phyloP scores from a whole-genome alignment of 2,888 invertebrate genomes.

The Himalopsyche anomala region DNA sequence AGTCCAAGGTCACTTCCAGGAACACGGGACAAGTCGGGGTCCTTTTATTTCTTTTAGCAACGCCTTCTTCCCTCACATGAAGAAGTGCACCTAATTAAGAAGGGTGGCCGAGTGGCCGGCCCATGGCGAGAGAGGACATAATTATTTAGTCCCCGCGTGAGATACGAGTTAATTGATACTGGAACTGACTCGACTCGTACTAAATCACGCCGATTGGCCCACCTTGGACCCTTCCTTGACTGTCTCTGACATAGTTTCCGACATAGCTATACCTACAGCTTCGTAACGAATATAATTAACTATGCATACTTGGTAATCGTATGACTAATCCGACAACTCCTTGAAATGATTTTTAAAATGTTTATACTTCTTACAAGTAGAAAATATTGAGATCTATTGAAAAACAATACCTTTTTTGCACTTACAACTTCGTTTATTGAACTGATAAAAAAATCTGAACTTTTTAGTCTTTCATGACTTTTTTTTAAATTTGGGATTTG shows the following conservation, averaged over 20 bases:
- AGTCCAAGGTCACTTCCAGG: slow-evolving; percentile 65
- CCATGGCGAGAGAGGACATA: slow-evolving; percentile 64
- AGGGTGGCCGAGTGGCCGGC: slow-evolving; percentile 58
- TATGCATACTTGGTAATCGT: no score
- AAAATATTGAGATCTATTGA: no score
- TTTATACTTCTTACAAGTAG: no score
- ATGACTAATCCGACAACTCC: no score
- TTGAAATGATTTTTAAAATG: no score
- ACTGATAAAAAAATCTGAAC: no score
- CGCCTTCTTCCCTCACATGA: slow-evolving; percentile 48
- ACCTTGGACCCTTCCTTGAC: neutral
- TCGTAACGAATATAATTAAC: neutral
- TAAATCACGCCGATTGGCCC: slow-evolving; percentile 57
- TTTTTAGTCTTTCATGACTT: no score
- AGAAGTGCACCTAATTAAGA: slow-evolving; percentile 54
- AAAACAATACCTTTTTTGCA: no score
- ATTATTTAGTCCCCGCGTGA: slow-evolving; percentile 65
- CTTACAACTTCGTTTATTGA: no score
- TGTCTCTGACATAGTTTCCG: neutral
- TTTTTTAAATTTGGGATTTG: no score
- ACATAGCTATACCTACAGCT: neutral
- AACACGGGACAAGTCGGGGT: slow-evolving; percentile 59
- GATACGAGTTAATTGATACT: slow-evolving; percentile 65
- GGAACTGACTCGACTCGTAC: slow-evolving; percentile 47
- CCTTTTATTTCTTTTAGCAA: slow-evolving; percentile 53